Conservation (phyloP, 2,113 vertebrate genomes). For the Ursus arctos region DNA sequence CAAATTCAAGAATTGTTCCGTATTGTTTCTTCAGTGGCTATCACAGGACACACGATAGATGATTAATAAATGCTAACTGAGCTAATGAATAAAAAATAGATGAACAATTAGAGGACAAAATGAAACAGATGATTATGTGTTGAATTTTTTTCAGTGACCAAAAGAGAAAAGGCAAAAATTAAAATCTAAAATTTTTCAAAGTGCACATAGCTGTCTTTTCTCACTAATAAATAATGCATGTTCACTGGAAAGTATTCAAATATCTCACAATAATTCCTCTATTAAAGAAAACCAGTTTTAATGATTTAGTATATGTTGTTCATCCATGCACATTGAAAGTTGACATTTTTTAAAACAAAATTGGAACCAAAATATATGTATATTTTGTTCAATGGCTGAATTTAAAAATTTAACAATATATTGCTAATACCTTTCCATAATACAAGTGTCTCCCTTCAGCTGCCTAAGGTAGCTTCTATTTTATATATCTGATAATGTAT, state of each 20-base stretch:
- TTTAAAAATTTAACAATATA: conserved; percentile 12
- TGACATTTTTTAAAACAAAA: not conserved
- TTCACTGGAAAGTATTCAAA: conserved; percentile 43
- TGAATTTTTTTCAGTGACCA: not conserved
- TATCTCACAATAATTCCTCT: conserved; percentile 30
- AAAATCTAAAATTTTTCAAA: conserved; percentile 22
- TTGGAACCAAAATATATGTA: not conserved
- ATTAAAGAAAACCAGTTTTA: conserved; percentile 16
- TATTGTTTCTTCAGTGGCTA: not conserved
- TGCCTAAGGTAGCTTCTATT: not conserved
- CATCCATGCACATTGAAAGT: not conserved
- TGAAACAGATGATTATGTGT: not conserved
- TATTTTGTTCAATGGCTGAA: not conserved
- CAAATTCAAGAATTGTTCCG: not conserved
- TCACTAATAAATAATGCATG: conserved; percentile 5
- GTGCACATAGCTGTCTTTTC: conserved; percentile 21
- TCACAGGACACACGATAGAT: not conserved
- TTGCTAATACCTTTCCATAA: not conserved
- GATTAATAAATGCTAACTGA: conserved; percentile 20
- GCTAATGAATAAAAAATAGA: not conserved
- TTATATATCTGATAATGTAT: conserved; percentile 45
- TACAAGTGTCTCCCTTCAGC: conserved; percentile 41
- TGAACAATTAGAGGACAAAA: conserved; percentile 26
- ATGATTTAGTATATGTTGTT: not conserved
- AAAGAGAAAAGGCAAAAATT: conserved; percentile 39